phyloP scores from a whole-genome alignment of 2,888 invertebrate genomes.

The Xestia rhomboidea region DNA sequence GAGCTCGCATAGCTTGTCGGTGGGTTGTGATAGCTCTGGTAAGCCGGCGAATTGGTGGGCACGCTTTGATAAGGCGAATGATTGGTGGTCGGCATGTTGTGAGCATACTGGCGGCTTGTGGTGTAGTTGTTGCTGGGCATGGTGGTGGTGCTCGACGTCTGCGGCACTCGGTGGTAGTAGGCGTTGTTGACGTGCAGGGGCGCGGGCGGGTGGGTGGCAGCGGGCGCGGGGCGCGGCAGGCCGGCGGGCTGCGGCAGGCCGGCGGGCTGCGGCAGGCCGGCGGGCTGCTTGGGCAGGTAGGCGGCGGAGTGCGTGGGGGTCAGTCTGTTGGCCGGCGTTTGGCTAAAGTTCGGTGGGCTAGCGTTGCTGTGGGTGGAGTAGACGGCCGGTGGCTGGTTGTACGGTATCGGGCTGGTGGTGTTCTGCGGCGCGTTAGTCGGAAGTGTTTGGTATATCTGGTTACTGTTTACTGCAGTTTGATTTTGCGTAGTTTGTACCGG shows the following conservation, averaged over 20 bases:
- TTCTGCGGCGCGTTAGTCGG: conserved; percentile 79
- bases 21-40: conserved; percentile 88
- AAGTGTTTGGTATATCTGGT: conserved; percentile 84
- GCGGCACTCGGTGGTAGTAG: conserved; percentile 85
- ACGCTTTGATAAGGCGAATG: conserved; percentile 87
- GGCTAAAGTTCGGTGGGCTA: conserved; percentile 76
- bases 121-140: conserved; percentile 74
- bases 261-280: no score
- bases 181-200: conserved; percentile 80
- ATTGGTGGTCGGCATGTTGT: conserved; percentile 73
- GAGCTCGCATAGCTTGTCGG: conserved; percentile 87
- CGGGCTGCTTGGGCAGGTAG: conserved; percentile 79
- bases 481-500: conserved; percentile 75
- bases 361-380: conserved; percentile 80
- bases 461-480: conserved; percentile 73
- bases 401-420: conserved; percentile 82
- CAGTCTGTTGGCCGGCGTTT: conserved; percentile 85
- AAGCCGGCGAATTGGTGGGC: conserved; percentile 87
- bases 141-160: conserved; percentile 75
- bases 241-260: conserved; percentile 77
- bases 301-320: conserved; percentile 83
- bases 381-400: conserved; percentile 83
- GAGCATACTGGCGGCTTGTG: conserved; percentile 78
- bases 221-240: conserved; percentile 78
- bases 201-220: conserved; percentile 70